These are phyloP conservation scores for Larimichthys crocea DNA, from an alignment of 2,113 vertebrate genomes.

Conservation along the genomic window DNA sequence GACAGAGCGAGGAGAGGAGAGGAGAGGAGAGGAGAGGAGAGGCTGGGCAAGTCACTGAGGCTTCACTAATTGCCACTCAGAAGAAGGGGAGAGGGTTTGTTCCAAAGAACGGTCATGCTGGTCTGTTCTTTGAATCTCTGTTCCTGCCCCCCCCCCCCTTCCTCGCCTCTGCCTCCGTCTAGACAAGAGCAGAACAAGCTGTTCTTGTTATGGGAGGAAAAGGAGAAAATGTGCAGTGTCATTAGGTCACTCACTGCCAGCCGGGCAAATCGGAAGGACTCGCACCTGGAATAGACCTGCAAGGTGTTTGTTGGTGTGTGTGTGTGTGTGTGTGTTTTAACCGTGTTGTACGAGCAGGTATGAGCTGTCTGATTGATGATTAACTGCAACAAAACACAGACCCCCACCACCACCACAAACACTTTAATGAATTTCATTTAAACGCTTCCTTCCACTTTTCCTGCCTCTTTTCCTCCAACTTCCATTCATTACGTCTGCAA, in stretches of 20 bases:
- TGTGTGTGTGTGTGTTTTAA: not conserved
- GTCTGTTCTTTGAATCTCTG: slow-evolving; percentile 77
- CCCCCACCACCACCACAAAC: not conserved
- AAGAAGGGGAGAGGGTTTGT: slow-evolving; percentile 77
- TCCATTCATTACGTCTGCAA: slow-evolving; percentile 21
- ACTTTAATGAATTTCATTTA: slow-evolving; percentile 40
- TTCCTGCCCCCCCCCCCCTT: slow-evolving; percentile 50
- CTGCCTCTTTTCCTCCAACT: slow-evolving; percentile 16
- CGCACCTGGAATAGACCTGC: slow-evolving; percentile 41
- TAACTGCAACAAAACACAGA: slow-evolving; percentile 21
- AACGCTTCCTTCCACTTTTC: slow-evolving; percentile 34
- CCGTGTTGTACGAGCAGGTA: not conserved
- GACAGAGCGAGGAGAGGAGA: slow-evolving; percentile 43
- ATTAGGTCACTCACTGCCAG: slow-evolving; percentile 66
- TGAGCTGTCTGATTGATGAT: slow-evolving; percentile 31
- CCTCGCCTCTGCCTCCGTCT: slow-evolving; percentile 66
- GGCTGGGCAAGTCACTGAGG: slow-evolving; percentile 66
- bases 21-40: slow-evolving; percentile 44
- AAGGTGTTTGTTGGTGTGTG: slow-evolving; percentile 41
- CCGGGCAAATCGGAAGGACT: slow-evolving; percentile 48
- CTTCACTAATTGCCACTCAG: slow-evolving; percentile 83
- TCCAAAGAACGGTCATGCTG: slow-evolving; percentile 78
- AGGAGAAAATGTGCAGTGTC: slow-evolving; percentile 77
- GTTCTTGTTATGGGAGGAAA: slow-evolving; percentile 76
- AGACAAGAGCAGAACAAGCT: slow-evolving; percentile 81